Conservation (phyloP, 2,113 vertebrate species). For the Anser brachyrhynchus region DNA sequence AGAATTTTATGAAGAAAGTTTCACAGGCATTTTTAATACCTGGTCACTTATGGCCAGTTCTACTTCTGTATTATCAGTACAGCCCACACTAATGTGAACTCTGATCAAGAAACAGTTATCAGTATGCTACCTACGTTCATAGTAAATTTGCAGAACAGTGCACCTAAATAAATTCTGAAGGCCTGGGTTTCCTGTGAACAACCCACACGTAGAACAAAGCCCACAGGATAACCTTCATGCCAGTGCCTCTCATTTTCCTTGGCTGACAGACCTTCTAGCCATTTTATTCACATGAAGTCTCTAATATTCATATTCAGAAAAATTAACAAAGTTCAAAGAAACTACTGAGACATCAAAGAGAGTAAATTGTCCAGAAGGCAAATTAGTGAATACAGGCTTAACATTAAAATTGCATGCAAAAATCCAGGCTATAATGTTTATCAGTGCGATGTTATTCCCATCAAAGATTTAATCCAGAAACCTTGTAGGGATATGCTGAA, state of each 20-base stretch:
- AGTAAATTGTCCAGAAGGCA: neutral
- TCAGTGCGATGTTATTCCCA: neutral
- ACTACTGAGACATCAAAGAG: neutral
- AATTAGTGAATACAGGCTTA: neutral
- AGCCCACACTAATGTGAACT: neutral
- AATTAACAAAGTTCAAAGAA: neutral
- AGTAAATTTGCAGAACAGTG: neutral
- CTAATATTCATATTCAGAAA: neutral
- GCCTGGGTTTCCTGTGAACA: neutral
- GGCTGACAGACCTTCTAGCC: neutral
- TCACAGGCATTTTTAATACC: neutral
- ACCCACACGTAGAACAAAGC: neutral
- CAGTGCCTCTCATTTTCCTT: neutral
- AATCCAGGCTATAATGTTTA: conserved; percentile 30
- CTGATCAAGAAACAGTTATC: neutral
- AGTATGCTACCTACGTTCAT: neutral
- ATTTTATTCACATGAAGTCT: neutral
- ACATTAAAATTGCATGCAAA: neutral
- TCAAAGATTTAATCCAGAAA: neutral
- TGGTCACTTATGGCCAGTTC: neutral
- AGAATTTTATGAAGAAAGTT: neutral
- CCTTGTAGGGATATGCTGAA: neutral
- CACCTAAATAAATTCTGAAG: neutral
- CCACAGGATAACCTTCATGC: neutral
- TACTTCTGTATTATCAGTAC: neutral